Evolutionary conservation across 2,797 vertebrate genomes (phyloP).

Genomic region (Lateolabrax maculatus): DNA sequence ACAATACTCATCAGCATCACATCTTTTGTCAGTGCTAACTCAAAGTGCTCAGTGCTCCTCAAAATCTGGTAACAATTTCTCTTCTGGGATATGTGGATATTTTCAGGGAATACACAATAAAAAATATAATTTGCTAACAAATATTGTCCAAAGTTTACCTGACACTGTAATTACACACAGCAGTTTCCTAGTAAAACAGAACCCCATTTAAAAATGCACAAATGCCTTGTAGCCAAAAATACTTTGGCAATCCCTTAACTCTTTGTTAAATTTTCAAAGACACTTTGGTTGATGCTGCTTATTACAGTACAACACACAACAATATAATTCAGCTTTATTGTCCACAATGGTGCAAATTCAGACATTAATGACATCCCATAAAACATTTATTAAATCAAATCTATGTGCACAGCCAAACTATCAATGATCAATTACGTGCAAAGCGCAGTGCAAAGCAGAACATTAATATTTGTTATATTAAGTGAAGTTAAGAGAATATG

Average conservation of each 20-base stretch:
- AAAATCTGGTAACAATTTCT: background rate
- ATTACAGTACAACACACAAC: constrained; percentile 7
- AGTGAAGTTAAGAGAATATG: background rate
- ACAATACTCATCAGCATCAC: constrained; percentile 24
- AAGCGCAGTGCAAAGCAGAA: background rate
- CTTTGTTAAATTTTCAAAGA: background rate
- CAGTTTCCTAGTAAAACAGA: background rate
- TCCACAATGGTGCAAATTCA: background rate
- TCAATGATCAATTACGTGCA: constrained; percentile 1
- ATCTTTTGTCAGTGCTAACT: background rate
- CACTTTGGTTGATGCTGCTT: background rate
- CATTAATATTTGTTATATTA: background rate
- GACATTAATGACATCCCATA: background rate
- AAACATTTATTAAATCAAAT: background rate
- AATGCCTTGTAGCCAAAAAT: background rate
- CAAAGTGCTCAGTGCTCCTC: background rate
- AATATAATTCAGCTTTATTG: background rate
- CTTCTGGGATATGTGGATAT: constrained; percentile 2
- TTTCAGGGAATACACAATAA: constrained; percentile 4
- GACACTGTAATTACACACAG: background rate
- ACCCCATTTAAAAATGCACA: background rate
- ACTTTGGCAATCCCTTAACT: background rate
- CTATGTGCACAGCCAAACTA: background rate
- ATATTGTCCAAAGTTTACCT: background rate
- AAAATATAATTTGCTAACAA: background rate